Evolutionary conservation across 2,888 invertebrate genomes (phyloP).

Genomic region (Drosophila quinaria): DNA sequence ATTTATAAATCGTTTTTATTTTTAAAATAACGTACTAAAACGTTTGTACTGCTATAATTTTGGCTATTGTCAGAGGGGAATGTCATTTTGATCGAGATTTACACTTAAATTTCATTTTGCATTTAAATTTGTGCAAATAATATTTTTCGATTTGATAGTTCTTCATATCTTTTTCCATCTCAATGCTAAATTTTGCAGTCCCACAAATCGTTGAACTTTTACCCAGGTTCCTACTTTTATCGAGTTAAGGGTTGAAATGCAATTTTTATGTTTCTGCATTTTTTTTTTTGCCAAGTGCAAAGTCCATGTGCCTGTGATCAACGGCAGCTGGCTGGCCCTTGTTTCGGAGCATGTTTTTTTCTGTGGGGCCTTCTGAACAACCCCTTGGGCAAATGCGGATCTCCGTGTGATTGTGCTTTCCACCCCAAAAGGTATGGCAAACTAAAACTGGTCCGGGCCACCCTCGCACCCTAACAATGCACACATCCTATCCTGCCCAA

Average conservation of each 20-base stretch:
- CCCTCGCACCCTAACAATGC: conserved; percentile 56
- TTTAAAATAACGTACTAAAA: not conserved
- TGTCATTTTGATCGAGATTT: no score
- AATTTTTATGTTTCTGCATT: conserved; percentile 11
- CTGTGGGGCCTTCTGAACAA: conserved; percentile 47
- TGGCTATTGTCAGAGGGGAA: no score
- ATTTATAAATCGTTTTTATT: not conserved
- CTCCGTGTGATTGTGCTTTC: conserved; percentile 50
- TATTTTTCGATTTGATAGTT: not conserved
- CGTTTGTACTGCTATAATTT: not conserved
- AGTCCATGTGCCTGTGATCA: conserved; percentile 47
- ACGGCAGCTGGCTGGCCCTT: conserved; percentile 58
- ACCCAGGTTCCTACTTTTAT: conserved; percentile 19
- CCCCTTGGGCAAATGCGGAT: conserved; percentile 54
- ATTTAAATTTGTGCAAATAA: no score
- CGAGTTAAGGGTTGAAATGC: conserved; percentile 49
- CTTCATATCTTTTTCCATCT: conserved; percentile 1
- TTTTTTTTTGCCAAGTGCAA: conserved; percentile 32
- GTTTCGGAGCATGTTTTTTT: conserved; percentile 5
- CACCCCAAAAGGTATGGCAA: conserved; percentile 44
- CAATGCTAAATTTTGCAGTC: not conserved
- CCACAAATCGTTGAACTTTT: conserved; percentile 20
- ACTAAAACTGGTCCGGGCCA: conserved; percentile 33
- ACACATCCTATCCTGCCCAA: conserved; percentile 36
- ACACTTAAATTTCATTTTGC: no score